Base-by-base conservation (phyloP, 2,888 invertebrate genomes). In the Elegia similella region DNA sequence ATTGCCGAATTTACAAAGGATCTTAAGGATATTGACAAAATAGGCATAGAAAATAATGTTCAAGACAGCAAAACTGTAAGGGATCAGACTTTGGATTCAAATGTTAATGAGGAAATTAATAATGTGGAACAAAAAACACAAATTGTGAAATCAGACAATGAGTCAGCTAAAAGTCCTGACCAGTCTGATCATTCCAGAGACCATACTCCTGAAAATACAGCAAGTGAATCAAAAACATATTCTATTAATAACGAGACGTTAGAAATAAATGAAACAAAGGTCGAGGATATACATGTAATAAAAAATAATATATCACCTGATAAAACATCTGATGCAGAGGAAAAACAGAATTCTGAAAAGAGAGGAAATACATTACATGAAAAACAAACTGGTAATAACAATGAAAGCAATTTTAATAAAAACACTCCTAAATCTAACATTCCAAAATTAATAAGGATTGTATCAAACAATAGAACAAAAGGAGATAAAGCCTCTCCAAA, bases 401-500 rank as follows among this genome's bases (percentile, higher is more conserved):
- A 56, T 38, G 61, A 61, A 44, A 65, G 62, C 55, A 64, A 56
- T 32, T 63, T 52, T 61, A 67, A 38, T 42, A 69, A 59, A 57
- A 67, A 59, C 50, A 60, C 61, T 10, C 58, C 62, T 23, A 90
- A 86, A 70, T 91, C 91, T 8, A 88, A 80, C 65, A 91, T 91
- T 67, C 91, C 91, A 47, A 89, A 90, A 71, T 78, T 82, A 10
- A 72, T 89, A 12, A 88, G 78, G 76, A 64, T 74, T 6, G 60
- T 77, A 10, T 75, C 78, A 55, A 80, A 65, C 60, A 80, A 72
- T 59, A 89, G 86, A 67, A 65, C 76, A 48, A 88, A 84, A 72
- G 63, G 60, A 38, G 86, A 88, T 55, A 92, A 86, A 75, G 73
- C 70, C 50, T 60, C 75, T 34, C 74, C 84, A 13, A 91, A 88